Base-by-base conservation (phyloP, 2,797 vertebrate genomes). In the Characodon lateralis region DNA sequence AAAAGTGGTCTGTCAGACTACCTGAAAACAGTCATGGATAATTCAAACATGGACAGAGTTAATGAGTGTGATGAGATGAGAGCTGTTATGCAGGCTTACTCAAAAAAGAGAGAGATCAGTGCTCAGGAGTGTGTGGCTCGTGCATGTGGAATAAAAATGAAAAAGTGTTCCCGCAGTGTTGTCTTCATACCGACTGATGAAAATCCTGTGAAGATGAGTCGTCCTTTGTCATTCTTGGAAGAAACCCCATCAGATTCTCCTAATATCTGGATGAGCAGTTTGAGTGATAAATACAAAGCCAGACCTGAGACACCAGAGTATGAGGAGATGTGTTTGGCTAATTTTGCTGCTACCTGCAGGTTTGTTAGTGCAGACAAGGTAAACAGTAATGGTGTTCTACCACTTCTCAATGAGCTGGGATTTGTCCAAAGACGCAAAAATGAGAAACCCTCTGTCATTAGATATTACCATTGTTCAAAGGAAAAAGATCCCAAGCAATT, bases 11-110 rank as follows among this genome's bases (percentile, higher is more conserved):
- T 72, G 0, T 55, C 28, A 22, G 50, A 72, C 6, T 72, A 53
- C 48, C 26, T 72, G 26, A 55, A 22, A 53, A 58, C 55, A 22
- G 35, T 73, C 2, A 43, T 59, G 1, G 22, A 43, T 0, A 74
- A 13, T 24, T 46, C 73, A 22, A 0, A 63, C n/a, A 24, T 31
- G 46, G 46, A 65, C 14, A 28, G 26, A 3, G 73, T 74, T 0
- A 74, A 74, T 22, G 72, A 74, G 26, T 39, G 26, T 55, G 48
- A 39, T 12, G 71, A 72, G 51, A 72, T 72, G 71, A 56, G 43
- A 65, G 73, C 73, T 14, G 46, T 74, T 46, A 51, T 74, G 73
- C 73, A 66, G 46, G 46, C 73, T 35, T 74, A 74, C 13, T 65
- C 59, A 6, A 61, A 73, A 18, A 73, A 73, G 13, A n/a, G 24